These are phyloP conservation scores for Sphaerophoria taeniata DNA, from an alignment of 2,888 invertebrate species.

Conservation along the genomic window DNA sequence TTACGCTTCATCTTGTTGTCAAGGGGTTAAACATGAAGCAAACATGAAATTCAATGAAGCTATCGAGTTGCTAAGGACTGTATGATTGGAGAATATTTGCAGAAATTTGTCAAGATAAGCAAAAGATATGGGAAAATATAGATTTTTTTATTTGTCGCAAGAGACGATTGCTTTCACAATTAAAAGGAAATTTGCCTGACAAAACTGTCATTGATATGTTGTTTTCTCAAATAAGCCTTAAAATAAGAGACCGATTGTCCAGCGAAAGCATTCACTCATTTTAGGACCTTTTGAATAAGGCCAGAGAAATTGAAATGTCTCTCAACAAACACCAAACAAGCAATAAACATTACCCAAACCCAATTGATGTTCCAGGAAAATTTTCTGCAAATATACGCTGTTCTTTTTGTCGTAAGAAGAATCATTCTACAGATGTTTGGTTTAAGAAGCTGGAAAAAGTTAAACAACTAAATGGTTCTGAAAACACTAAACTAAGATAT, in stretches of 20 bases:
- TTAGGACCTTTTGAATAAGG: slow-evolving; percentile 4
- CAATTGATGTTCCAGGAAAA: neutral
- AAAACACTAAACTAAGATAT: slow-evolving; percentile 5
- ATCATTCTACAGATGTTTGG: slow-evolving; percentile 2
- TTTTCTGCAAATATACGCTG: neutral
- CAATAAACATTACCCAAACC: neutral
- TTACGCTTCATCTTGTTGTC: slow-evolving; percentile 14
- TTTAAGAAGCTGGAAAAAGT: neutral
- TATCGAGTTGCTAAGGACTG: slow-evolving; percentile 40
- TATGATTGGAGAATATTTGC: slow-evolving; percentile 64
- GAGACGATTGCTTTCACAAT: slow-evolving; percentile 56
- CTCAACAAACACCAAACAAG: neutral
- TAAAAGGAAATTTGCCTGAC: slow-evolving; percentile 16
- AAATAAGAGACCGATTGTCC: slow-evolving; percentile 2
- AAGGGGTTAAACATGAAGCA: slow-evolving; percentile 15
- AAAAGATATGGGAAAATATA: slow-evolving; percentile 68
- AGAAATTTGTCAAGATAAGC: slow-evolving; percentile 64
- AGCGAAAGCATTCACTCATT: neutral
- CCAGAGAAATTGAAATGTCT: slow-evolving; percentile 7
- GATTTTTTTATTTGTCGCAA: slow-evolving; percentile 64
- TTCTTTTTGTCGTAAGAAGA: slow-evolving; percentile 15
- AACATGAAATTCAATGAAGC: slow-evolving; percentile 48
- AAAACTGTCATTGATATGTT: slow-evolving; percentile 3
- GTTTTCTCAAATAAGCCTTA: slow-evolving; percentile 6
- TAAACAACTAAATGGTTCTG: too few relatives aligned